Evolutionary conservation across 92 coral and sea anemone species (phyloP), one percentile per base, ranked within the genome.

Genomic region (Heliopora coerulea): DNA sequence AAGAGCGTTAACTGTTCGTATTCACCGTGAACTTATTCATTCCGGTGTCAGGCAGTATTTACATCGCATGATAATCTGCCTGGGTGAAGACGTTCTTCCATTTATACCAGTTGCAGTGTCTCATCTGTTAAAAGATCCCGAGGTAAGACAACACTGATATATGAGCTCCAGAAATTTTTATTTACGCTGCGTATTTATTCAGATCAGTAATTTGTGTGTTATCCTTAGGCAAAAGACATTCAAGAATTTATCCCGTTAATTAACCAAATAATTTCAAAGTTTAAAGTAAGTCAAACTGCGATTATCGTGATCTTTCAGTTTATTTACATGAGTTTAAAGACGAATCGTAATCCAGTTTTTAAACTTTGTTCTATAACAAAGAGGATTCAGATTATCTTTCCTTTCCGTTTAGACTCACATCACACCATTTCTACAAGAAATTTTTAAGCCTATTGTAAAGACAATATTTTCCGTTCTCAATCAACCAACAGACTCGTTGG

Each of bases 171-270:
- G n/a, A n/a, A n/a, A n/a, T n/a, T n/a, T n/a, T n/a, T n/a, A n/a
- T n/a, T n/a, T n/a, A n/a, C n/a, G n/a, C n/a, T n/a, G n/a, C n/a
- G n/a, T n/a, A n/a, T n/a, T n/a, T n/a, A n/a, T n/a, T n/a, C n/a
- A n/a, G n/a, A n/a, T n/a, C n/a, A n/a, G 28, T 34, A 28, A 34
- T 25, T 59, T 59, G 17, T 25, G 37, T 59, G 39, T 59, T 20
- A 59, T 13, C 62, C 59, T 77, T 61, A 93, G 98, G 98, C 98
- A 5, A 78, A 86, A 66, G 98, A 93, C 70, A 88, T 93, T 23
- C 98, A 93, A 80, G 98, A 93, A 75, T 93, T 93, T 78, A 93
- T 93, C 59, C 98, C 98, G 29, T 81, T 93, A 40, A 93, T 93
- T 27, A 93, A 93, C 70, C 98, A 93, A 72, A 87, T 93, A 32